Base-by-base conservation (phyloP, 2,888 invertebrate species). In the Ypsolopha sequella region DNA sequence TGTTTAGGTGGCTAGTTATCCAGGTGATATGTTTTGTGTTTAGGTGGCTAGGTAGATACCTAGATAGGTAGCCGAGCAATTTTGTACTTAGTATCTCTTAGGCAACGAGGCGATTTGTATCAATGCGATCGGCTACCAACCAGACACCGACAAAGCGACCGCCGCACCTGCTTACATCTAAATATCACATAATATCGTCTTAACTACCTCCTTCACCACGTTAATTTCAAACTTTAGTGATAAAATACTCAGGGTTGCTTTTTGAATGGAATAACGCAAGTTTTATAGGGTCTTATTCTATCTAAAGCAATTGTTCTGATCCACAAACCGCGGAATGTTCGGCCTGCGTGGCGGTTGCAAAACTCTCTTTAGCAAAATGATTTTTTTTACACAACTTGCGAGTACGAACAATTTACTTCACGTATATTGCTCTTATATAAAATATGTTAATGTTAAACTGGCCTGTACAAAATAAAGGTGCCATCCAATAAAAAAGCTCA, bases 111-210 rank as follows among this genome's bases (percentile, higher is more conserved):
- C 70, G 75, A 76, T 79, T 78, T 78, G 75, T 78, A 75, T 73
- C 76, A 75, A 72, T 74, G 74, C 66, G 72, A 77, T 76, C 73
- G 67, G 61, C 60, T 63, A 63, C 64, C 70, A 41, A 66, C 73
- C 70, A 66, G 61, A 61, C 59, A 58, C 11, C 66, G 66, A 72
- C 78, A 78, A 81, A 80, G 79, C 64, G 53, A 60, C 77, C 76
- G 77, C 75, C 72, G 74, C 80, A 78, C 73, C 76, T 79, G 74
- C 76, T 77, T 76, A 75, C 66, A 65, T 66, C 64, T 71, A 74
- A 73, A 75, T 73, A 76, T 69, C 71, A 56, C 61, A 63, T 76
- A 76, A 77, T 74, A 68, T 64, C 66, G 61, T 64, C 60, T 61
- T 60, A 63, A 54, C 50, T 54, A 55, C 56, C 41, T 24, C 9